phyloP scores from a whole-genome alignment of 2,888 invertebrate genomes.

The Lasioglossum oenotherae region DNA sequence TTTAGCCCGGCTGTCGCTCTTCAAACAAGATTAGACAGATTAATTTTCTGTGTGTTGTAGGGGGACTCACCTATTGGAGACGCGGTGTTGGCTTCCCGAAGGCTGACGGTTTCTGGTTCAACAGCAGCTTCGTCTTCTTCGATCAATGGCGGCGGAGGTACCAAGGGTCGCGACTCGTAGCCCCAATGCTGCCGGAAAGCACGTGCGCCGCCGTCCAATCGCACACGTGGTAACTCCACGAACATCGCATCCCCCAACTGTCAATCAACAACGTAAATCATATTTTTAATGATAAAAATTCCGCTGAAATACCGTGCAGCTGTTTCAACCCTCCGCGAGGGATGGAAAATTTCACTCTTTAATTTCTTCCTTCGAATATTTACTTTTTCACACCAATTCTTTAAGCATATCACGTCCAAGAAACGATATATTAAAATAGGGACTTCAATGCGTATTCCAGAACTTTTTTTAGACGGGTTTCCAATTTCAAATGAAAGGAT shows the following conservation, averaged over 20 bases:
- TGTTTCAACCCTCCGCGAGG: neutral
- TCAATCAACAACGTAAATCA: constrained; percentile 47
- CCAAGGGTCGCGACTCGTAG: constrained; percentile 87
- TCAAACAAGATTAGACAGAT: constrained; percentile 34
- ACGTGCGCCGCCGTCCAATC: constrained; percentile 89
- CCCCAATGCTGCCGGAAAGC: constrained; percentile 88
- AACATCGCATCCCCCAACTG: constrained; percentile 87
- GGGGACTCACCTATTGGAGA: constrained; percentile 86
- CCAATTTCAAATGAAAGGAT: too few relatives aligned
- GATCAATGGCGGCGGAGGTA: constrained; percentile 88
- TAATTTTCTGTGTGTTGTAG: neutral
- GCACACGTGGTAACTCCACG: constrained; percentile 88
- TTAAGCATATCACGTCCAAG: too few relatives aligned
- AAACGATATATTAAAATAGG: too few relatives aligned
- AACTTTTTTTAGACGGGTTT: too few relatives aligned
- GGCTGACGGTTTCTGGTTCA: constrained; percentile 88
- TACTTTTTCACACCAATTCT: neutral
- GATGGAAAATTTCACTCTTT: neutral
- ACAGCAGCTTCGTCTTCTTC: constrained; percentile 88
- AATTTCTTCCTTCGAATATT: neutral
- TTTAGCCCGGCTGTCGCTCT: neutral
- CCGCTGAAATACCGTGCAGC: neutral
- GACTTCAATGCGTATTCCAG: too few relatives aligned
- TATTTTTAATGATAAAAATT: neutral
- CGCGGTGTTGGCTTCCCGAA: constrained; percentile 87